These are phyloP conservation scores for Thaumatotibia leucotreta DNA, from an alignment of 1,140 invertebrate genomes.

Conservation along the genomic window DNA sequence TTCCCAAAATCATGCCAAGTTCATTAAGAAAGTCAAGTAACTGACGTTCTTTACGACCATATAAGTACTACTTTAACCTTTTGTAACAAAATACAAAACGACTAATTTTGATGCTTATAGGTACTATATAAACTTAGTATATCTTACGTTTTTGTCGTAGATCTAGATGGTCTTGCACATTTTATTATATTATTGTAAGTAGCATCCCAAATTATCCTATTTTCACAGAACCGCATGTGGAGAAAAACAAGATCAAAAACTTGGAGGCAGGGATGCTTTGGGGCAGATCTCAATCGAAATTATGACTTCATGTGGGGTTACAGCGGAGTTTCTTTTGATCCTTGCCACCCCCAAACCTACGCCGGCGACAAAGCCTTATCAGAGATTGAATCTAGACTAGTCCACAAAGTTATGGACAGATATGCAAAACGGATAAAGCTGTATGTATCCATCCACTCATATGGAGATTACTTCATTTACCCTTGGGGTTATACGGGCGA, in stretches of 20 bases:
- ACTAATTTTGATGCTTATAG: no score
- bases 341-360: slow-evolving; percentile 83
- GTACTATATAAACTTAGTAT: no score
- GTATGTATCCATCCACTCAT: slow-evolving; percentile 84
- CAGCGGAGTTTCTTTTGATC: slow-evolving; percentile 79
- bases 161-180: no score
- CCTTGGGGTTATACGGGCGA: slow-evolving; percentile 78
- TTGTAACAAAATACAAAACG: no score
- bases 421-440: slow-evolving; percentile 77
- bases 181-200: no score
- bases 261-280: slow-evolving; percentile 68
- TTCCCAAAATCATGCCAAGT: no score
- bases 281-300: slow-evolving; percentile 82
- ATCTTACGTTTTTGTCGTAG: no score
- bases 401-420: slow-evolving; percentile 77
- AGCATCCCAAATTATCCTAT: no score
- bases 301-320: slow-evolving; percentile 82
- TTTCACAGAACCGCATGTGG: slow-evolving; percentile 77
- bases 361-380: slow-evolving; percentile 84
- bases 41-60: no score
- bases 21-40: no score
- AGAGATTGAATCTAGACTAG: slow-evolving; percentile 83
- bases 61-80: no score
- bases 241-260: slow-evolving; percentile 77
- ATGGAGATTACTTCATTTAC: slow-evolving; percentile 79